Evolutionary conservation across 2,888 invertebrate genomes (phyloP).

Genomic region (Pemphredon lugubris): DNA sequence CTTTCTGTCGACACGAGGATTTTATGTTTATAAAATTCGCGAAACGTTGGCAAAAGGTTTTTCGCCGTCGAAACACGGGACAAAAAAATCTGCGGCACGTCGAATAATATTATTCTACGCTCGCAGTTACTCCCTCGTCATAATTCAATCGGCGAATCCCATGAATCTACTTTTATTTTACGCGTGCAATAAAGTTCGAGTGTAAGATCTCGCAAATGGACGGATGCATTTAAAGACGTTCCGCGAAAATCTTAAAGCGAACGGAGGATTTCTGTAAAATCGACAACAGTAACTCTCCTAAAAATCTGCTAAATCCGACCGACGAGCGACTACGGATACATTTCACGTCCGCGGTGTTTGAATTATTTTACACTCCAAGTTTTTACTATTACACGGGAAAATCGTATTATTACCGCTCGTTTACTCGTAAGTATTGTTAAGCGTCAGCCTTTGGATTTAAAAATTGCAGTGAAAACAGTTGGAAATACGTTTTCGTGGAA

Average conservation of each 20-base stretch:
- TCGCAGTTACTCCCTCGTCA: constrained; percentile 14
- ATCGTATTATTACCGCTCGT: no score
- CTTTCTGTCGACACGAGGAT: neutral
- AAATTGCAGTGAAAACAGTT: constrained; percentile 30
- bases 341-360: no score
- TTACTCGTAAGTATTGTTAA: no score
- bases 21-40: constrained; percentile 4
- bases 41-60: neutral
- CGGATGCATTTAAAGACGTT: neutral
- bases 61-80: neutral
- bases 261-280: no score
- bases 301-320: no score
- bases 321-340: no score
- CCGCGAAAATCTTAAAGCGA: neutral
- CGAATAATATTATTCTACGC: neutral
- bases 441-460: neutral
- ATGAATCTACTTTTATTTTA: neutral
- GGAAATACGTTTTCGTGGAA: constrained; percentile 31
- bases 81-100: constrained; percentile 1
- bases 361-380: no score
- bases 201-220: constrained; percentile 5
- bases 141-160: constrained; percentile 14
- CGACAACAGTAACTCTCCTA: no score
- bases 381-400: no score
- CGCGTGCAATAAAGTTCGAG: constrained; percentile 20